Evolutionary conservation across 2,888 invertebrate genomes (phyloP).

Genomic region (Drosophila macrospina): DNA sequence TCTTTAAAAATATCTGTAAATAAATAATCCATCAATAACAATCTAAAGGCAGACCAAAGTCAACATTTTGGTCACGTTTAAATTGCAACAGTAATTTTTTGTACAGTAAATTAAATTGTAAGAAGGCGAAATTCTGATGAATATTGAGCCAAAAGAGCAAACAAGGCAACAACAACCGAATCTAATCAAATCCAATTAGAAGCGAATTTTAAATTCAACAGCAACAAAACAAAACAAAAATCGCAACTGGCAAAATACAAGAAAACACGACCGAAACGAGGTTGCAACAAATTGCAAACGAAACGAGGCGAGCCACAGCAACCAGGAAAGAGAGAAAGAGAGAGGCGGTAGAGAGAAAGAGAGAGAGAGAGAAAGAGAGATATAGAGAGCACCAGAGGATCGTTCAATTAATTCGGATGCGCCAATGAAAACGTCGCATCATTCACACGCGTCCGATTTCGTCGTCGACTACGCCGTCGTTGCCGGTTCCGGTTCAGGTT

Average conservation of each 20-base stretch:
- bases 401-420: conserved; percentile 70
- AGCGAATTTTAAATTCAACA: conserved; percentile 42
- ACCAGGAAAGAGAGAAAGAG: conserved; percentile 11
- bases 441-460: conserved; percentile 79
- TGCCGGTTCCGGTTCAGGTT: conserved; percentile 48
- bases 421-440: conserved; percentile 84
- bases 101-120: conserved; percentile 55
- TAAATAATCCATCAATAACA: conserved; percentile 27
- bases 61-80: conserved; percentile 45
- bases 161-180: conserved; percentile 33
- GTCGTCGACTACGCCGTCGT: conserved; percentile 83
- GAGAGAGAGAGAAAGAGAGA: conserved; percentile 22
- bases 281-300: conserved; percentile 35
- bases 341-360: conserved; percentile 15
- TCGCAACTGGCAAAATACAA: conserved; percentile 15
- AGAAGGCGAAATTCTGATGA: conserved; percentile 29
- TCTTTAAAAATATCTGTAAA: conserved; percentile 50
- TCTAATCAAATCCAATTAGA: conserved; percentile 59
- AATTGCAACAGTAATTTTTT: conserved; percentile 37
- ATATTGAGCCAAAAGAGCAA: conserved; percentile 32
- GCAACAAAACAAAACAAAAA: conserved; percentile 8
- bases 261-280: conserved; percentile 30
- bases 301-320: conserved; percentile 26
- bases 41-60: conserved; percentile 20
- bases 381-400: conserved; percentile 60